Conservation (phyloP, 2,888 invertebrate genomes). For the Cheilosia scutellata region DNA sequence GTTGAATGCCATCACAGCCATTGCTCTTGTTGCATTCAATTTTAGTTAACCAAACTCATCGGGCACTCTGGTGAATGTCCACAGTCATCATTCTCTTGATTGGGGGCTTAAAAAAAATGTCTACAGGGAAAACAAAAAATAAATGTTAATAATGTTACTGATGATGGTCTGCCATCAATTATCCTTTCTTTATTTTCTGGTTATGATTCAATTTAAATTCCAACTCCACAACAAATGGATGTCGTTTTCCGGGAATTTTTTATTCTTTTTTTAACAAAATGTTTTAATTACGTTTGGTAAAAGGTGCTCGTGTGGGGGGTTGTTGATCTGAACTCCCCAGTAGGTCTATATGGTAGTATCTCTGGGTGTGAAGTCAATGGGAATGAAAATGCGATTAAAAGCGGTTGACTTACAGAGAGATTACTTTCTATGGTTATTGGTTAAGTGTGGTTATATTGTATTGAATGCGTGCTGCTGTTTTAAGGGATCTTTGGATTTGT, state of each 20-base stretch:
- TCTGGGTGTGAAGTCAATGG: background rate
- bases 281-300: background rate
- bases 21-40: background rate
- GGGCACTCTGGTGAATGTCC: background rate
- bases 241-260: background rate
- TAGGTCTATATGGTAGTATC: background rate
- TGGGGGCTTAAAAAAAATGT: background rate
- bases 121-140: background rate
- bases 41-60: background rate
- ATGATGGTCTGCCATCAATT: constrained; percentile 15
- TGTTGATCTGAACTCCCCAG: background rate
- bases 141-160: background rate
- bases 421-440: too few species aligned
- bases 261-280: background rate
- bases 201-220: constrained; percentile 25
- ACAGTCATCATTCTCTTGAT: background rate
- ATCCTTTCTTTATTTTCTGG: constrained; percentile 23
- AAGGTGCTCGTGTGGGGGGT: background rate
- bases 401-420: constrained; percentile 3
- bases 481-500: too few species aligned
- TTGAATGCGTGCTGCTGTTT: too few species aligned
- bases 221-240: background rate
- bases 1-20: background rate
- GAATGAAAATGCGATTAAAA: constrained; percentile 1
- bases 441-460: too few species aligned